Evolutionary conservation across 1,140 invertebrate genomes (phyloP), one percentile per base, ranked within the genome.

Genomic region (Zaprionus ornatus): DNA sequence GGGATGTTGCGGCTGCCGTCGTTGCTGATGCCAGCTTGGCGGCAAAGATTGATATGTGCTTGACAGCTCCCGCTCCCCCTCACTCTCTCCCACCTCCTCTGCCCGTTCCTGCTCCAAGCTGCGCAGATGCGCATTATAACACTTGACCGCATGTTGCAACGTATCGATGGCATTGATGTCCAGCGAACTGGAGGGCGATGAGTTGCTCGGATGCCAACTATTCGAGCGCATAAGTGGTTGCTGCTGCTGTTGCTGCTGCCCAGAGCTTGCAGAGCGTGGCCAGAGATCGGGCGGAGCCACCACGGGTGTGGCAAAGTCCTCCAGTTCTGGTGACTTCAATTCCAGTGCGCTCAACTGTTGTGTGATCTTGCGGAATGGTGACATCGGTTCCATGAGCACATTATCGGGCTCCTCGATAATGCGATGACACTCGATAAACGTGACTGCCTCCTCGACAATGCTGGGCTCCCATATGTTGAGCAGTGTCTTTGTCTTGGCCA

Each of bases 391-490:
- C 85, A 91, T 92, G 0, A 88, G 62, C 25, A 85, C 74, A 52
- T 93, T 92, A 45, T 92, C 92, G 1, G 92, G 92, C 37, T 93
- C 92, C 67, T 93, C 92, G n/a, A 93, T 91, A 29, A 92, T 93
- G 32, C 92, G 87, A 82, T 96, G 95, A 80, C 96, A 95, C 85
- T 98, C 97, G 35, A 98, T 94, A 83, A 97, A 97, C 13, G 95
- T 95, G 50, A 97, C 93, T 0, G 97, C 96, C 91, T 98, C 97
- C 91, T 98, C 97, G 1, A 98, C 96, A 21, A 97, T 93, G 12
- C 95, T 95, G 0, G 97, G 95, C 91, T 98, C 97, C 96, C 97
- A 98, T 1, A 98, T 93, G 62, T 95, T 96, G 9, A 98, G 92
- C 35, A 98, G 93, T 27, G 96, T 96, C 70, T 96, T 94, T 0